Conservation (phyloP, 2,113 vertebrate genomes). For the Cebidichthys violaceus region DNA sequence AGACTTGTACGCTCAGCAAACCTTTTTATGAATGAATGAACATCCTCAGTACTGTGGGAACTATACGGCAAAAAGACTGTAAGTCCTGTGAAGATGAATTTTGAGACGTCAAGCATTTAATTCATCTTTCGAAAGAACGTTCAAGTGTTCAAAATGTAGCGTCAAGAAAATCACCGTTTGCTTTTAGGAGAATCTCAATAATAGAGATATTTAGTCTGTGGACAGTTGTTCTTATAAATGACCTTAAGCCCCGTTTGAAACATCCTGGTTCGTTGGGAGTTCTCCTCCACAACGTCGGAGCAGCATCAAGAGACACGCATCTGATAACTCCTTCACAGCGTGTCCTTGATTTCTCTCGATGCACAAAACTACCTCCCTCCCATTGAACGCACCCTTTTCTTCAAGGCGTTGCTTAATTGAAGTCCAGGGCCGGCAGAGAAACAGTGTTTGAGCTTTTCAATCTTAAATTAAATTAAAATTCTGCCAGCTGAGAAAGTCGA, state of each 20-base stretch:
- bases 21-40: neutral
- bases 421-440: neutral
- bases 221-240: neutral
- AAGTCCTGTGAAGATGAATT: neutral
- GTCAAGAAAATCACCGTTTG: neutral
- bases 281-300: neutral
- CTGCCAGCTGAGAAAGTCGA: neutral
- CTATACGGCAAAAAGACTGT: neutral
- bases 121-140: neutral
- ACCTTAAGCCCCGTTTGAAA: neutral
- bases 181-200: neutral
- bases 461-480: neutral
- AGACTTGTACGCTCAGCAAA: neutral
- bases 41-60: neutral
- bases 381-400: constrained; percentile 3
- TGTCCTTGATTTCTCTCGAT: constrained; percentile 17
- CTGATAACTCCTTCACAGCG: constrained; percentile 1
- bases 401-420: neutral
- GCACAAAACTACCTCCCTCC: neutral
- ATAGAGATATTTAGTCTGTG: neutral
- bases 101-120: neutral
- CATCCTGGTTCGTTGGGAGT: neutral
- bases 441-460: neutral
- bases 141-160: no score
- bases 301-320: constrained; percentile 4